Conservation (phyloP, 2,888 invertebrate species). For the Lamellibrachia columna region DNA sequence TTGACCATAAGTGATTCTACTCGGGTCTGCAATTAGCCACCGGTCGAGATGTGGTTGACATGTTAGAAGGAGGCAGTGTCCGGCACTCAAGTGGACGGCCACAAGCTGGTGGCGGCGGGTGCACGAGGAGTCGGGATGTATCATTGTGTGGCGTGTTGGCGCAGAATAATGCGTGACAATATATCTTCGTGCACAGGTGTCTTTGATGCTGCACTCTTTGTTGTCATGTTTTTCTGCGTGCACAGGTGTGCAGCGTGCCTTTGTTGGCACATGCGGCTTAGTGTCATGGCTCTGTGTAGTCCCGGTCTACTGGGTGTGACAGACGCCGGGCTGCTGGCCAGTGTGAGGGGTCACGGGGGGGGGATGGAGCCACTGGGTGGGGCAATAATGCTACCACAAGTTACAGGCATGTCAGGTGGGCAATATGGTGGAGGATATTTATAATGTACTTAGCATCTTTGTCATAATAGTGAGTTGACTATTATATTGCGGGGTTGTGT, state of each 20-base stretch:
- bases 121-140: not conserved
- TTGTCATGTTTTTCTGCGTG: not conserved
- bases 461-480: not conserved
- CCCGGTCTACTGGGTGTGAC: not conserved
- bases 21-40: not conserved
- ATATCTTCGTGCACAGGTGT: not conserved
- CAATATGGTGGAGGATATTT: not conserved
- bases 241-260: not conserved
- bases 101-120: not conserved
- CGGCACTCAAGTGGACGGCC: not conserved
- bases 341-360: not conserved
- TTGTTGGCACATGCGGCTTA: not conserved
- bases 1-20: not conserved
- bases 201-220: not conserved
- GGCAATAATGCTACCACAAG: not conserved
- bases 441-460: not conserved
- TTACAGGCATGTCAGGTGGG: not conserved
- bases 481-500: not conserved
- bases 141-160: not conserved
- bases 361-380: not conserved
- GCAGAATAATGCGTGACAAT: not conserved
- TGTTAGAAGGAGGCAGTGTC: not conserved
- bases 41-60: not conserved
- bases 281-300: not conserved
- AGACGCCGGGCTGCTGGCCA: not conserved